These are phyloP conservation scores for Silurus aristotelis DNA, from an alignment of 2,797 vertebrate genomes.

Conservation along the genomic window DNA sequence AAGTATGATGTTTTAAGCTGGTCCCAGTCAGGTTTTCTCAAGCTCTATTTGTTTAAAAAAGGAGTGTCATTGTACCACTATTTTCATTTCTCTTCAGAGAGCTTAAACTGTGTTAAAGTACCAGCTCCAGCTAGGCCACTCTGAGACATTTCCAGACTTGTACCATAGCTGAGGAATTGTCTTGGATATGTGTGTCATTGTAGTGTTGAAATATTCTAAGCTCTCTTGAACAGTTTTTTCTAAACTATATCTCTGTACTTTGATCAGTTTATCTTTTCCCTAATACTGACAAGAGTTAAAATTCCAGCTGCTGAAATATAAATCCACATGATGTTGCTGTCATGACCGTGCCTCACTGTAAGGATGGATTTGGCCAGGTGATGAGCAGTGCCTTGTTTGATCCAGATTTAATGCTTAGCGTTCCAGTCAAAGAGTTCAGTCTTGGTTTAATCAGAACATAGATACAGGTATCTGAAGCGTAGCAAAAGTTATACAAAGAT, in stretches of 20 bases:
- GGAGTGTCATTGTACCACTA: background rate
- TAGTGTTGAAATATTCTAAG: slow-evolving; percentile 52
- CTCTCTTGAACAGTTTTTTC: slow-evolving; percentile 17
- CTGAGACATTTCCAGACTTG: slow-evolving; percentile 17
- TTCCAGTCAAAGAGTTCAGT: background rate
- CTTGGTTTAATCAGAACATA: background rate
- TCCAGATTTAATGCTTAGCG: background rate
- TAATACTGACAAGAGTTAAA: background rate
- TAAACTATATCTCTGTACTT: background rate
- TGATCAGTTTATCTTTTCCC: slow-evolving; percentile 15
- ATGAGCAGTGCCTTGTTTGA: background rate
- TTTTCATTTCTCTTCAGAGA: background rate
- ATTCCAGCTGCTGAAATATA: background rate
- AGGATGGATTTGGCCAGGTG: background rate
- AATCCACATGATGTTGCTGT: background rate
- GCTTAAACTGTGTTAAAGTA: background rate
- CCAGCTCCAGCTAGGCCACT: background rate
- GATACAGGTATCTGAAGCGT: background rate
- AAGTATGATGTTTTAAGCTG: background rate
- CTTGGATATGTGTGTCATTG: background rate
- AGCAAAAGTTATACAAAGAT: background rate
- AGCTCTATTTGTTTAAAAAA: background rate
- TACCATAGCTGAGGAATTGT: background rate
- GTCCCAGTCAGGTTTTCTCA: background rate
- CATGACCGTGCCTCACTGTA: background rate